These are phyloP conservation scores for Ectemnius lituratus DNA, from an alignment of 2,888 invertebrate genomes.

Conservation along the genomic window DNA sequence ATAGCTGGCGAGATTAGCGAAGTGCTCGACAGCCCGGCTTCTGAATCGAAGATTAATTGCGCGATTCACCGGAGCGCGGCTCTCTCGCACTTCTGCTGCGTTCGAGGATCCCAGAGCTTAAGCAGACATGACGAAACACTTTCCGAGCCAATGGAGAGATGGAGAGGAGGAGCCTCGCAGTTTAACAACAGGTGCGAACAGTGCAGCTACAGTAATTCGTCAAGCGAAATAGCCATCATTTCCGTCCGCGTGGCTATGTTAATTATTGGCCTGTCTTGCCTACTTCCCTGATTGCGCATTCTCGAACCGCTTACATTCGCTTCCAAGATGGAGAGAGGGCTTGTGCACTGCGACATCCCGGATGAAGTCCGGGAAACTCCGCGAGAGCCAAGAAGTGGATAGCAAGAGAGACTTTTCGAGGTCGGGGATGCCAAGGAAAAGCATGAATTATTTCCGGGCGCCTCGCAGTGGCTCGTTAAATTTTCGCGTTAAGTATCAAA, in stretches of 20 bases:
- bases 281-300: constrained; percentile 35
- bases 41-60: constrained; percentile 65
- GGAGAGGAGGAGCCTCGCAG: constrained; percentile 7
- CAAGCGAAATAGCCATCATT: constrained; percentile 36
- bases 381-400: background rate
- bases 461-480: constrained; percentile 62
- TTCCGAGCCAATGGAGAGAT: constrained; percentile 24
- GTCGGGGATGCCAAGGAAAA: constrained; percentile 15
- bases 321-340: background rate
- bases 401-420: constrained; percentile 24
- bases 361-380: too few species aligned
- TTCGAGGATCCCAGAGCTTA: constrained; percentile 32
- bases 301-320: background rate
- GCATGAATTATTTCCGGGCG: constrained; percentile 62
- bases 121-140: constrained; percentile 60
- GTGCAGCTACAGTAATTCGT: constrained; percentile 28
- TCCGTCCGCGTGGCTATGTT: constrained; percentile 26
- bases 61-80: constrained; percentile 54
- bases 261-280: constrained; percentile 18
- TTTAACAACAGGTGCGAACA: constrained; percentile 24
- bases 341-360: background rate
- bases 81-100: constrained; percentile 16
- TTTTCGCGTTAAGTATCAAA: constrained; percentile 72
- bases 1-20: constrained; percentile 57
- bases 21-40: constrained; percentile 51